A percentile compares a stretch with the other conserved stretches of the same genome.
These are phyloP conservation scores for Oreochromis grahami DNA, from an alignment of 2,797 vertebrate species.

Conservation along the genomic window DNA sequence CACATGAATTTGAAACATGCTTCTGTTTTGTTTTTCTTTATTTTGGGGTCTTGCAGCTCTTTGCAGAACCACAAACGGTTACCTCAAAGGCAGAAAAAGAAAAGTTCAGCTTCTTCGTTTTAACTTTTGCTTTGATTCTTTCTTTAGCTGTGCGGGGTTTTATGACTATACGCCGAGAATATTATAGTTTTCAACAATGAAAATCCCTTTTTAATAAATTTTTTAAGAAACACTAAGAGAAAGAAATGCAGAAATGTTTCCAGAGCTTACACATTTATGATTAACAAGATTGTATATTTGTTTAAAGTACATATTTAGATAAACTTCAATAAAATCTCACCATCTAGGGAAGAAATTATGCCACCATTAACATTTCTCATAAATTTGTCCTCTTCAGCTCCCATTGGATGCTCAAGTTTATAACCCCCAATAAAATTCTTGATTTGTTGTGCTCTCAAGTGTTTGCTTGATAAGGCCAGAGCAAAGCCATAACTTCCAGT, in stretches of 20 bases:
- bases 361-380: constrained; percentile 72
- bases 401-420: constrained; percentile 78
- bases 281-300: constrained; percentile 23
- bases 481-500: constrained; percentile 63
- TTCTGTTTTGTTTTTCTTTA: constrained; percentile 38
- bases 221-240: not conserved
- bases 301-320: constrained; percentile 55
- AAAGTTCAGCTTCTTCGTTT: not conserved
- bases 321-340: constrained; percentile 57
- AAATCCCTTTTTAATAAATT: not conserved
- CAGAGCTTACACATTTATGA: constrained; percentile 17
- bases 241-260: not conserved
- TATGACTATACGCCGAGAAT: not conserved
- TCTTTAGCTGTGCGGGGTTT: not conserved
- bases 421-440: constrained; percentile 79
- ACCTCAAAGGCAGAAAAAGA: not conserved
- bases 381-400: constrained; percentile 77
- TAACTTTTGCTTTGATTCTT: not conserved
- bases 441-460: constrained; percentile 80
- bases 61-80: not conserved
- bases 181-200: not conserved
- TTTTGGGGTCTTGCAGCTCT: not conserved
- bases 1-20: constrained; percentile 48
- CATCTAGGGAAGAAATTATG: constrained; percentile 69
- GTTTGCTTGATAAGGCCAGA: constrained; percentile 75